phyloP scores from a whole-genome alignment of 1,140 invertebrate genomes.

The Apolygus lucorum region DNA sequence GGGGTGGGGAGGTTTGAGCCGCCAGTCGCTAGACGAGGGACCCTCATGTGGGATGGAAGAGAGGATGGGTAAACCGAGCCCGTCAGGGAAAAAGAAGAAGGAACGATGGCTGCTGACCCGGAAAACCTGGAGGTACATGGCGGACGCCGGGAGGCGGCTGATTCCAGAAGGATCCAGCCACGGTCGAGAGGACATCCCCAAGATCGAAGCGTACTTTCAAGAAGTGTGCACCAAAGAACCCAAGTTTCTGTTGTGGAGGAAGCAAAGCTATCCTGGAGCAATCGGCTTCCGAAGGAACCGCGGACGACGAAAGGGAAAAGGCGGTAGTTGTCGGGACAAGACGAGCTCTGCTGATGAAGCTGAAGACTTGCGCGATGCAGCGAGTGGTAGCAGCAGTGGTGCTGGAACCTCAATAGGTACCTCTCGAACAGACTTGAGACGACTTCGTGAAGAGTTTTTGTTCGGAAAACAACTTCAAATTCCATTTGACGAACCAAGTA shows the following conservation, averaged over 20 bases:
- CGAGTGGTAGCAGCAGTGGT: neutral
- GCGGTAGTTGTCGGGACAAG: conserved; percentile 52
- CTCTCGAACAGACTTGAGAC: conserved; percentile 55
- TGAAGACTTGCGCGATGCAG: conserved; percentile 37
- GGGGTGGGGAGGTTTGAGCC: neutral
- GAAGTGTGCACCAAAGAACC: conserved; percentile 66
- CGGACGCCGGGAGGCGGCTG: conserved; percentile 72
- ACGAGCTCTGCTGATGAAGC: conserved; percentile 52
- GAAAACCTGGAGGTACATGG: conserved; percentile 85
- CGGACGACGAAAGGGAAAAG: conserved; percentile 43
- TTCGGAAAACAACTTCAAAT: conserved; percentile 29
- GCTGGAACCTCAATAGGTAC: conserved; percentile 34
- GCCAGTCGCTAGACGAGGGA: conserved; percentile 7
- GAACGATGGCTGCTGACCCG: conserved; percentile 74
- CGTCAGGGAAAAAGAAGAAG: conserved; percentile 27
- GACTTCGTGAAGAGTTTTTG: conserved; percentile 55
- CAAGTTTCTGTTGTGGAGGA: conserved; percentile 69
- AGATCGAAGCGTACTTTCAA: conserved; percentile 75
- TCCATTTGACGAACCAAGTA: conserved; percentile 28
- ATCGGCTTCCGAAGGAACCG: conserved; percentile 48
- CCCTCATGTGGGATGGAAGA: conserved; percentile 16
- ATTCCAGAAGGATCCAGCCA: conserved; percentile 61
- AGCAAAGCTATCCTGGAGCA: conserved; percentile 65
- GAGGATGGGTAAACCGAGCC: conserved; percentile 28
- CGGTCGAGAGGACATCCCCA: conserved; percentile 62